Evolutionary conservation across 2,113 vertebrate genomes (phyloP), one percentile per base, ranked within the genome.

Genomic region (Romanogobio albipinnatus): DNA sequence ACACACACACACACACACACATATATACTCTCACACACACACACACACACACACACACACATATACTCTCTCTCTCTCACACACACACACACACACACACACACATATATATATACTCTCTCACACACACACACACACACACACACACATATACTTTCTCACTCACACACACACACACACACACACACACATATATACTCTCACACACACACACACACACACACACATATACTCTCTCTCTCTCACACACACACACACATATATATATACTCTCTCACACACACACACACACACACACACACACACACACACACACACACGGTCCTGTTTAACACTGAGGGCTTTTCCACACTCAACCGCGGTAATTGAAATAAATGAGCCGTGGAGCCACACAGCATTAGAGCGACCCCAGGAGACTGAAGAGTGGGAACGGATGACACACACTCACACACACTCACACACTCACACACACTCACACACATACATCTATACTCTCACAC

Each of bases 301-400:
- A 47, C 45, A 47, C 45, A 47, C 45, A 47, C 49, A 51, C 47
- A 49, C 47, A 49, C 47, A 51, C 78, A 81, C 51, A 36, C 22
- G 61, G 45, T n/a, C 10, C 61, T 68, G 82, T 82, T 90, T 91
- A 91, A 91, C 88, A 88, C 89, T 89, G 91, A 93, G 93, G 93
- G 89, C 87, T 90, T 91, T 90, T 77, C 91, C 89, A 82, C 92
- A 47, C 92, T 93, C 22, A 14, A 89, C 88, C 91, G 73, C 86
- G 81, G 78, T 94, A 94, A 96, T 95, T 96, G 95, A 96, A 96
- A 96, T 93, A 96, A 94, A 96, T 88, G 91, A 96, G 92, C 90
- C 92, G 91, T 93, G 90, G 89, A 93, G 87, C 91, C 92, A 93
- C 92, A 93, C 94, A 93, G 88, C 93, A 91, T 94, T 94, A 94